phyloP scores from a whole-genome alignment of 2,888 invertebrate genomes.

The Stenchaetothrips biformis region DNA sequence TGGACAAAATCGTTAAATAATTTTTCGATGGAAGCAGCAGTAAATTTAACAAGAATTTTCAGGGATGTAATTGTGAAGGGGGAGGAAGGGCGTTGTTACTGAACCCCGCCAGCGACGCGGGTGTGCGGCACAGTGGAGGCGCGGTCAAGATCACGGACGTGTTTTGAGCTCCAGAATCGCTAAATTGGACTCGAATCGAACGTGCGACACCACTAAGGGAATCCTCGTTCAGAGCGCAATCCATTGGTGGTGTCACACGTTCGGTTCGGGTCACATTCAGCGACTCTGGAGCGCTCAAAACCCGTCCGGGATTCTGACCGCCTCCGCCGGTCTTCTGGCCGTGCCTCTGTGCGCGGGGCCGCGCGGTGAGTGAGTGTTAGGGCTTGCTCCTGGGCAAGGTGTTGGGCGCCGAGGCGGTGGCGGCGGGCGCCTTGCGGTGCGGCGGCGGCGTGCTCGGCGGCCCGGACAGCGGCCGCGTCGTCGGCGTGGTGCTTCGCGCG shows the following conservation, averaged over 20 bases:
- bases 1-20: too few relatives aligned
- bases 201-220: too few relatives aligned
- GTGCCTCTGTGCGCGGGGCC: neutral
- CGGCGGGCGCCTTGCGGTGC: neutral
- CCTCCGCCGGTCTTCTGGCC: too few relatives aligned
- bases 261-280: too few relatives aligned
- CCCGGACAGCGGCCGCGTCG: neutral
- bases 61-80: neutral
- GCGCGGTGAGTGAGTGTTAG: too few relatives aligned
- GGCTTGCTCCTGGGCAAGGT: neutral
- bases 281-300: too few relatives aligned
- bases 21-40: neutral
- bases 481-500: slow-evolving; percentile 38
- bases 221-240: too few relatives aligned
- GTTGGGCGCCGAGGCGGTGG: neutral
- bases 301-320: too few relatives aligned
- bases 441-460: slow-evolving; percentile 3
- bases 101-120: neutral
- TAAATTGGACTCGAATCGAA: too few relatives aligned
- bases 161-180: too few relatives aligned
- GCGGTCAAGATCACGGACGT: too few relatives aligned
- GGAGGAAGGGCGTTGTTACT: neutral
- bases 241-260: too few relatives aligned
- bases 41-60: neutral
- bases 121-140: neutral